Conservation (phyloP, 2,888 invertebrate genomes). For the Agrotis exclamationis region DNA sequence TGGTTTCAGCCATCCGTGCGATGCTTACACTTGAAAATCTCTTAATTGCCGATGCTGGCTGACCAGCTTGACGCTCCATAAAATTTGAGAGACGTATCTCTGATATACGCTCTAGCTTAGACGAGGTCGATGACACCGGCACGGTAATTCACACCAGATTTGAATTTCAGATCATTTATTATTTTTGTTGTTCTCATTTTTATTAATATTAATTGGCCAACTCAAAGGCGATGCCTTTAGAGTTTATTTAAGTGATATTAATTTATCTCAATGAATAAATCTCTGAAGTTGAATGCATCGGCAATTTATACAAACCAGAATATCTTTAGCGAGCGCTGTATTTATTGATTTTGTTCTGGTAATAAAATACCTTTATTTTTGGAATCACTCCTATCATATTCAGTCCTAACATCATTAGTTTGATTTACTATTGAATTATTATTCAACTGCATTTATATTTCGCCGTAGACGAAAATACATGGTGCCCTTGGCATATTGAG, state of each 20-base stretch:
- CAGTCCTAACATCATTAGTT: conserved; percentile 9
- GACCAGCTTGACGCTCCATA: conserved; percentile 87
- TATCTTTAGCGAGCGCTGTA: not conserved
- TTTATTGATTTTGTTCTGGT: conserved; percentile 17
- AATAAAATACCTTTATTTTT: too few species aligned
- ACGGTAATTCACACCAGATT: conserved; percentile 62
- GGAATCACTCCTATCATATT: too few species aligned
- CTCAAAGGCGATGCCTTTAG: conserved; percentile 31
- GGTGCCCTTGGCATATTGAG: conserved; percentile 62
- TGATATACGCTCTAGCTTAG: conserved; percentile 78
- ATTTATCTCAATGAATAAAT: conserved; percentile 9
- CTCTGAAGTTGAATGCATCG: not conserved
- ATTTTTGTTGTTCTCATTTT: conserved; percentile 30
- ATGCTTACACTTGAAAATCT: conserved; percentile 79
- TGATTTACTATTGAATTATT: conserved; percentile 26
- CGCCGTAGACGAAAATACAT: conserved; percentile 41
- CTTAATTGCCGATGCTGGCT: conserved; percentile 80
- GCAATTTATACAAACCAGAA: not conserved
- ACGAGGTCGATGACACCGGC: conserved; percentile 78
- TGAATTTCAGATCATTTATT: conserved; percentile 59
- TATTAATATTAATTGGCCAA: conserved; percentile 46
- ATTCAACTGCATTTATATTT: conserved; percentile 40
- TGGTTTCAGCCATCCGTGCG: conserved; percentile 79
- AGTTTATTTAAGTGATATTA: conserved; percentile 27
- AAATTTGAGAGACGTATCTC: conserved; percentile 84